Conservation (phyloP, 2,797 vertebrate genomes). For the Tauraco hartlaubi region DNA sequence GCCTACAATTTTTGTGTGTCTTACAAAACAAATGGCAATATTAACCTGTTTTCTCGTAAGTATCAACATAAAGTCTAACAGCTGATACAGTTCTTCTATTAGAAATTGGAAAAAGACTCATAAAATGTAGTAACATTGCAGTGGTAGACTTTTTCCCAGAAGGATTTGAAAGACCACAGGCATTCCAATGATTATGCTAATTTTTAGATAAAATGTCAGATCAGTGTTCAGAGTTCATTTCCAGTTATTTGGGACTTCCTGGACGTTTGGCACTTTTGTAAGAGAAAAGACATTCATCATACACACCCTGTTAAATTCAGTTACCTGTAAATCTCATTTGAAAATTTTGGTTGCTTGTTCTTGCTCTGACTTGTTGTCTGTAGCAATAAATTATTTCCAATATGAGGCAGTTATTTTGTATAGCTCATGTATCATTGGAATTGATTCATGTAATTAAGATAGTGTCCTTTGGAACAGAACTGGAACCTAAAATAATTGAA, state of each 20-base stretch:
- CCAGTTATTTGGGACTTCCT: not conserved
- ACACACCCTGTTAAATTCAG: fast-evolving
- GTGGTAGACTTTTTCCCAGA: not conserved
- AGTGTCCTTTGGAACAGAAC: not conserved
- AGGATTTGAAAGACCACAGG: not conserved
- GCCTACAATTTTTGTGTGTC: not conserved
- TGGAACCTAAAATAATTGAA: not conserved
- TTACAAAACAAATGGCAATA: not conserved
- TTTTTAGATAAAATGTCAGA: not conserved
- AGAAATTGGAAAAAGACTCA: not conserved
- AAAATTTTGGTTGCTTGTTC: not conserved
- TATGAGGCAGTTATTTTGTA: not conserved
- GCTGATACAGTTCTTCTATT: not conserved
- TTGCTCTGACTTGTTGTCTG: not conserved
- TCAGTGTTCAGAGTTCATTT: not conserved
- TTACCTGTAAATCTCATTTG: not conserved
- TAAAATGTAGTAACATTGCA: not conserved
- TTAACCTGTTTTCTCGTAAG: not conserved
- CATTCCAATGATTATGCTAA: not conserved
- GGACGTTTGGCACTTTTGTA: not conserved
- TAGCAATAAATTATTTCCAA: not conserved
- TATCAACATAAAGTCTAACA: not conserved
- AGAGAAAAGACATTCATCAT: not conserved
- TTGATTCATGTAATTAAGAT: not conserved
- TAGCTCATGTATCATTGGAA: not conserved